Evolutionary conservation across 1,140 invertebrate species (phyloP).

Genomic region (Sminthurides bifidus): DNA sequence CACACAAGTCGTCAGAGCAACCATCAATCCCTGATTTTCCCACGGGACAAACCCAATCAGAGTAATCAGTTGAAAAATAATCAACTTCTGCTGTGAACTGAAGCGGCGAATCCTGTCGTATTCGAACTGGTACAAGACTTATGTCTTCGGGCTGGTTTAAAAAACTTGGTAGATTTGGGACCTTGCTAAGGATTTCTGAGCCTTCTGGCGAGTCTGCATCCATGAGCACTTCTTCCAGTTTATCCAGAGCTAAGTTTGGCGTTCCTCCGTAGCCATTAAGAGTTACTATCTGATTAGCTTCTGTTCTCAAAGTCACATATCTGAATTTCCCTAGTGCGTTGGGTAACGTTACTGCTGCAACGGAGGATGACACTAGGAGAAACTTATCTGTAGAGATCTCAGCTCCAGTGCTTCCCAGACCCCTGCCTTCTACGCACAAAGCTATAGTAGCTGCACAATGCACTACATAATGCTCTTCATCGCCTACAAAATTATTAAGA

Average conservation of each 20-base stretch:
- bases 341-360: not conserved
- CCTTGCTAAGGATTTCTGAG: not conserved
- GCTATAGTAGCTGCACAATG: no score
- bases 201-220: not conserved
- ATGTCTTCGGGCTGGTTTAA: not conserved
- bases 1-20: no score
- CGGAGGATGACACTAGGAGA: not conserved
- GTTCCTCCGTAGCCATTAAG: not conserved
- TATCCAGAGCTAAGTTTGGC: not conserved
- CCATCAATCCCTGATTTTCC: no score
- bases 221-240: not conserved
- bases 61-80: no score
- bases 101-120: not conserved
- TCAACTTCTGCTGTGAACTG: no score
- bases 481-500: no score
- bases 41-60: no score
- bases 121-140: not conserved
- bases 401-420: no score
- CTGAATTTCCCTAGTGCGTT: not conserved
- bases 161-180: not conserved
- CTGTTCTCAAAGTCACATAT: not conserved
- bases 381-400: not conserved
- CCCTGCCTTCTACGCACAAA: no score
- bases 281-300: conserved; percentile 1
- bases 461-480: no score